phyloP scores from a whole-genome alignment of 2,888 invertebrate genomes.

The Phymatocera aterrima region DNA sequence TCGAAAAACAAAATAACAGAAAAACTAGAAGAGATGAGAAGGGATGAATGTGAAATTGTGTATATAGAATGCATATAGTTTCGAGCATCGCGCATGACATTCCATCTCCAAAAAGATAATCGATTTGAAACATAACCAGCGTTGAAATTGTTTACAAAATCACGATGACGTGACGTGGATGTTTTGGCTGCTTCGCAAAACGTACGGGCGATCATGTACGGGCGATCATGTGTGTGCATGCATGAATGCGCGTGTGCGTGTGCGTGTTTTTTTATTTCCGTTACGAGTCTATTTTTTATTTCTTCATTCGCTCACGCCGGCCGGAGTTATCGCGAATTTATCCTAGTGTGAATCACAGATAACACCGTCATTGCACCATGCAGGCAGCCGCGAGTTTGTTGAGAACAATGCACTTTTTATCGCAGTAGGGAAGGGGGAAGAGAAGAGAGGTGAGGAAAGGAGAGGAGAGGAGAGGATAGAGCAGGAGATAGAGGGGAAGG shows the following conservation, averaged over 20 bases:
- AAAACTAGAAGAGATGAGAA: too few species aligned
- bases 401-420: slow-evolving; percentile 39
- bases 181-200: slow-evolving; percentile 16
- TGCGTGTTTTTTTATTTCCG: background rate
- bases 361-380: slow-evolving; percentile 53
- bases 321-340: slow-evolving; percentile 61
- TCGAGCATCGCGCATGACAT: too few species aligned
- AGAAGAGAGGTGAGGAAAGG: background rate
- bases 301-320: background rate
- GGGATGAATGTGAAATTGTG: too few species aligned
- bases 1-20: background rate
- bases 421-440: background rate
- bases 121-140: background rate
- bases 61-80: too few species aligned
- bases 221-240: too few species aligned
- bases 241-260: too few species aligned
- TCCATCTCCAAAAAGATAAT: background rate
- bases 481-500: too few species aligned
- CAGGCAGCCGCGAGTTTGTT: background rate
- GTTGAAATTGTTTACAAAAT: slow-evolving; percentile 21
- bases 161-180: slow-evolving; percentile 9
- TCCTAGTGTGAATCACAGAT: slow-evolving; percentile 64
- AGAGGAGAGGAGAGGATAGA: background rate
- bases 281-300: background rate
- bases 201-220: too few species aligned